Base-by-base conservation (phyloP, 1,140 invertebrate species). In the Druon quercuslanigerum region DNA sequence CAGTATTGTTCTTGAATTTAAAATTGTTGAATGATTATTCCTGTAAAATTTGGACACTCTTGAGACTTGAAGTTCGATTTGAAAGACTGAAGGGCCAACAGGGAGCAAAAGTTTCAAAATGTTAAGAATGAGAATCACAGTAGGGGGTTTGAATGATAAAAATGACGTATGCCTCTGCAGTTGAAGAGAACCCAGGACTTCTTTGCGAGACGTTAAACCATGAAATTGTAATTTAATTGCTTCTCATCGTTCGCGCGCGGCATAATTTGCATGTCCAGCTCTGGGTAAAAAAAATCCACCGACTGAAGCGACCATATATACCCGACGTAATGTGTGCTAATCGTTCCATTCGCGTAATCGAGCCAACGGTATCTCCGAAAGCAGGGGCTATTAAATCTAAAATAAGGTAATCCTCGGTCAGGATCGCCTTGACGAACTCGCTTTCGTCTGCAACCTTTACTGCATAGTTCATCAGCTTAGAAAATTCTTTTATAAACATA, bases 191-290 rank as follows among this genome's bases (percentile, higher is more conserved):
- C 40, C 40, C 40, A 11, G 25, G 25, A 66, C 60, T 33, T 66
- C 60, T 40, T 66, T 66, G 33, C 60, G 25, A 66, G 54, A 56
- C n/a, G 54, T 20, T 19, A 19, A 66, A 12, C 20, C 60, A 66
- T 66, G 60, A 66, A 66, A 66, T 66, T 66, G 60, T 66, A 66
- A 66, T 66, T 66, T 66, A 66, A 66, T 66, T 66, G 60, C 60
- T 66, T 66, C 60, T 66, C 60, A 66, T 66, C 60, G 60, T 66
- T 66, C 14, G 25, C 25, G 25, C 33, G 60, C 60, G 60, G 60
- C 60, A 66, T 66, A 66, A 66, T 66, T 66, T 66, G 60, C 60
- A 66, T 66, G 60, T 66, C 14, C 25, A 66, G 60, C 60, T 66
- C 25, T 25, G 33, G 12, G 33, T 25, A 40, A 57, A 57, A 57